Evolutionary conservation across 2,888 invertebrate genomes (phyloP).

Genomic region (Tenthredo livida): DNA sequence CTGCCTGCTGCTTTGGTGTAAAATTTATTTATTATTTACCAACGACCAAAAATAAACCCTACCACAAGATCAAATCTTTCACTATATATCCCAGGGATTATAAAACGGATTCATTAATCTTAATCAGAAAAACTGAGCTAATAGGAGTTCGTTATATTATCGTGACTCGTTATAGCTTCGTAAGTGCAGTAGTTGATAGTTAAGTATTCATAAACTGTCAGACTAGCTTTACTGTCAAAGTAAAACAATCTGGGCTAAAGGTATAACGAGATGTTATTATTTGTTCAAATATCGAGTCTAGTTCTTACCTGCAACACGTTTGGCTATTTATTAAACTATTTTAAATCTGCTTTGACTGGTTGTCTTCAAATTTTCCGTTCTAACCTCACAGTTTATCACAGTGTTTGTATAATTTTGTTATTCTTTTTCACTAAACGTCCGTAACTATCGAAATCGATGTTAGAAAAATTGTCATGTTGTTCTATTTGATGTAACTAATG

Average conservation of each 20-base stretch:
- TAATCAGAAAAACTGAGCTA: background rate
- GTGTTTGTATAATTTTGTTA: background rate
- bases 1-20: conserved; percentile 53
- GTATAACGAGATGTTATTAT: background rate
- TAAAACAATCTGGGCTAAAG: background rate
- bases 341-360: background rate
- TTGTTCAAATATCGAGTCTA: background rate
- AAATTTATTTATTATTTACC: conserved; percentile 61
- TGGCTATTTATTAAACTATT: background rate
- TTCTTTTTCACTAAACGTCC: background rate
- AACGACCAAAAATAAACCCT: conserved; percentile 3
- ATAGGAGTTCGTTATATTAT: background rate
- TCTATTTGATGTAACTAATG: background rate
- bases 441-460: background rate
- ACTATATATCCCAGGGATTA: background rate
- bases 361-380: background rate
- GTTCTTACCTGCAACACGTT: background rate
- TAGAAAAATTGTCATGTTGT: background rate
- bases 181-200: background rate
- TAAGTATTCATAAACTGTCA: conserved; percentile 15
- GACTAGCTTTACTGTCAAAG: background rate
- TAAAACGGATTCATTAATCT: background rate
- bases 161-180: background rate
- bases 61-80: background rate
- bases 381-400: background rate